Evolutionary conservation across 2,888 invertebrate species (phyloP).

Genomic region (Pollenia angustigena): DNA sequence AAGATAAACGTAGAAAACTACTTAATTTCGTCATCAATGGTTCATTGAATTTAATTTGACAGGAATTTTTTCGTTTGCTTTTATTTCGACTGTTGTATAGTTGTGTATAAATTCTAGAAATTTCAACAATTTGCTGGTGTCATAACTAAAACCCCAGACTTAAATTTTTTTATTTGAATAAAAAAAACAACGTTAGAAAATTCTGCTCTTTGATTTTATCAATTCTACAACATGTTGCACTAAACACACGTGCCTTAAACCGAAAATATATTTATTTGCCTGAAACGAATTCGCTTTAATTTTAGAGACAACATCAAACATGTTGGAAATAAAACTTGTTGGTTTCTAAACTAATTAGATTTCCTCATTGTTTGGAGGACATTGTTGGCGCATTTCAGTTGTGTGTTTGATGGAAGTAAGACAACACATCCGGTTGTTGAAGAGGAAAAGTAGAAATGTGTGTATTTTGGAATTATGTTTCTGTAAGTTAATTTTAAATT

Average conservation of each 20-base stretch:
- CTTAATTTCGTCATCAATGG: conserved; percentile 44
- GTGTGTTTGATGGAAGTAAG: conserved; percentile 55
- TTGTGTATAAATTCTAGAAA: background rate
- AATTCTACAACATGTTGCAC: conserved; percentile 62
- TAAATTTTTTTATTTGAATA: conserved; percentile 17
- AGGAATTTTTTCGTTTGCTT: background rate
- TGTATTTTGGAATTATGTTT: conserved; percentile 19
- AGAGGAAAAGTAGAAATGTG: conserved; percentile 50
- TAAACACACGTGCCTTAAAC: conserved; percentile 43
- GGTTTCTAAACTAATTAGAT: conserved; percentile 26
- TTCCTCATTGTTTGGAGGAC: conserved; percentile 1
- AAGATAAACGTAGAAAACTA: conserved; percentile 22
- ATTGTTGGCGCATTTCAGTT: conserved; percentile 55
- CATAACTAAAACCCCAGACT: background rate
- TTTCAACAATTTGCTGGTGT: background rate
- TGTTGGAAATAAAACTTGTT: conserved; percentile 54
- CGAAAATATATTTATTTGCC: background rate
- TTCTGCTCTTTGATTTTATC: conserved; percentile 1
- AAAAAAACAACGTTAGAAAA: background rate
- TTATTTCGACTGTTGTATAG: background rate
- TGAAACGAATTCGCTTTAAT: conserved; percentile 14
- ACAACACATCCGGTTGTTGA: conserved; percentile 71
- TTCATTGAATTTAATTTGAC: conserved; percentile 64
- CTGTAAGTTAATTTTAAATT: background rate
- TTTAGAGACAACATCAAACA: conserved; percentile 50